phyloP scores from a whole-genome alignment of 2,888 invertebrate species.

The Plagodis pulveraria region DNA sequence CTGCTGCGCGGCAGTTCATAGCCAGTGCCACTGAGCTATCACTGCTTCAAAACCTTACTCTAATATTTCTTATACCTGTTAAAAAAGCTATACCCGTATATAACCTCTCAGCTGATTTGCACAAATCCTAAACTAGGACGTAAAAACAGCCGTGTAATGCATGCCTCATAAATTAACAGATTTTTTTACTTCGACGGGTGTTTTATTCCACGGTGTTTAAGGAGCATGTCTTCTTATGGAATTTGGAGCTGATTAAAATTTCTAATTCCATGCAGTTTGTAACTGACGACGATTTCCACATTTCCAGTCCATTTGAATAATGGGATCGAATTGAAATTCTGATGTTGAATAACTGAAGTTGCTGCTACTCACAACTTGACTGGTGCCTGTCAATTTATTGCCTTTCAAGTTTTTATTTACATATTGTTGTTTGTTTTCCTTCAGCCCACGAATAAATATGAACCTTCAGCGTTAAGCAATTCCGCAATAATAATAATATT shows the following conservation, averaged over 20 bases:
- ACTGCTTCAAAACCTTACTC: too few species aligned
- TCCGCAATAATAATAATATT: neutral
- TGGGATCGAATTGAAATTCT: slow-evolving; percentile 29
- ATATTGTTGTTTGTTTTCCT: neutral
- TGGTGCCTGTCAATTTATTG: neutral
- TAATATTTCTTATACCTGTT: too few species aligned
- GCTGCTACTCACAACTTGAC: neutral
- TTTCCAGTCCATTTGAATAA: slow-evolving; percentile 28
- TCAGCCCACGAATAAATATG: too few species aligned
- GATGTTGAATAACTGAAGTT: slow-evolving; percentile 22
- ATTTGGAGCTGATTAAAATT: slow-evolving; percentile 34
- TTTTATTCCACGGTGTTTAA: slow-evolving; percentile 15
- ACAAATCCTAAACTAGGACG: neutral
- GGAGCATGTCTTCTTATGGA: slow-evolving; percentile 28
- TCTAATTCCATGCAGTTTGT: slow-evolving; percentile 12
- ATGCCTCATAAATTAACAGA: slow-evolving; percentile 19
- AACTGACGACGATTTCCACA: slow-evolving; percentile 28
- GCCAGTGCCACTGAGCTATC: too few species aligned
- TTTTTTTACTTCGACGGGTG: slow-evolving; percentile 27
- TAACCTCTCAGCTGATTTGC: neutral
- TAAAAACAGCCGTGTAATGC: slow-evolving; percentile 5
- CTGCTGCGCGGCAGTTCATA: too few species aligned
- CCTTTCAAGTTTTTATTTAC: slow-evolving; percentile 9
- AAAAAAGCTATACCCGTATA: too few species aligned
- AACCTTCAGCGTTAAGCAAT: neutral